Percentiles rank a stretch among this genome's conserved stretches.
These are phyloP conservation scores for Jordanella pulchra DNA, from an alignment of 2,797 vertebrate genomes.

Conservation along the genomic window DNA sequence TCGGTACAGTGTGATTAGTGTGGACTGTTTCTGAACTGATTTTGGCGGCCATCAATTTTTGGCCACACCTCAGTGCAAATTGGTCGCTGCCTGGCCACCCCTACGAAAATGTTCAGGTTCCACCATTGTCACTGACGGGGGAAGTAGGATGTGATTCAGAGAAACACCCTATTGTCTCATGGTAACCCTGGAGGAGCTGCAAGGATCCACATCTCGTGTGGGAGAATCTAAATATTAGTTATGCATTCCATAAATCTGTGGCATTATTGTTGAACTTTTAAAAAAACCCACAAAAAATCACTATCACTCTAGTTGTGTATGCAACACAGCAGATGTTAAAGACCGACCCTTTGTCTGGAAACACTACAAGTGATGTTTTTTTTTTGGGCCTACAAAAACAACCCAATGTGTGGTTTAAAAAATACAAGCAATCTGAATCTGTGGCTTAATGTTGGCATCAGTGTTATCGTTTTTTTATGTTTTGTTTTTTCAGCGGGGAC, in stretches of 20 bases:
- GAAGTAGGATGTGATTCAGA: background rate
- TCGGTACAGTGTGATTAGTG: too few relatives aligned
- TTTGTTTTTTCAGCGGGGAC: background rate
- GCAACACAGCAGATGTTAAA: background rate
- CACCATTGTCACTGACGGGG: background rate
- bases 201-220: background rate
- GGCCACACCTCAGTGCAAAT: too few relatives aligned
- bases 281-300: background rate
- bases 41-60: too few relatives aligned
- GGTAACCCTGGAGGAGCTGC: background rate
- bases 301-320: background rate
- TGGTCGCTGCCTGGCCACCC: too few relatives aligned
- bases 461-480: background rate
- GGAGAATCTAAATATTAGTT: background rate
- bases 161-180: background rate
- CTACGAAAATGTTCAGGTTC: too few relatives aligned
- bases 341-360: too few relatives aligned
- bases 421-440: background rate
- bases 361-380: too few relatives aligned
- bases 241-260: slow-evolving; percentile 1
- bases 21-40: too few relatives aligned
- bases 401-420: background rate
- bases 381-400: background rate
- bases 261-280: background rate
- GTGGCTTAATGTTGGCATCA: background rate